phyloP scores from a whole-genome alignment of 2,797 vertebrate species.

The Poecile montanus region DNA sequence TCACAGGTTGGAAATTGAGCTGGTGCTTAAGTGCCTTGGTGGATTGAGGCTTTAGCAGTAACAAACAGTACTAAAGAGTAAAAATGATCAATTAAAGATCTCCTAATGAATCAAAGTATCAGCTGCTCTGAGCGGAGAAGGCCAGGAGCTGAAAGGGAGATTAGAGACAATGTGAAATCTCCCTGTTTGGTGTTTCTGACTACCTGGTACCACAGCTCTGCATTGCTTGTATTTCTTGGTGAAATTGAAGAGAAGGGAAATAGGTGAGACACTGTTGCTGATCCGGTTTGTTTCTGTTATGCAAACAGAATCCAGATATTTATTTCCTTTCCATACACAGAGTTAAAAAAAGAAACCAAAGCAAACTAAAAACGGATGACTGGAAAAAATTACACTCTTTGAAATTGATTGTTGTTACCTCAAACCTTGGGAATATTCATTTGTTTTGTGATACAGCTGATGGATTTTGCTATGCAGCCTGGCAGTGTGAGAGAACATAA shows the following conservation, averaged over 20 bases:
- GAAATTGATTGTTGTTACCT: conserved; percentile 31
- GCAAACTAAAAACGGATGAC: background rate
- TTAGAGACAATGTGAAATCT: conserved; percentile 2
- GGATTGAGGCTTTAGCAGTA: conserved; percentile 15
- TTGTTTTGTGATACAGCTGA: conserved; percentile 42
- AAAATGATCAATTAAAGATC: conserved; percentile 30
- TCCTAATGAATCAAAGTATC: background rate
- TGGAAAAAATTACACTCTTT: conserved; percentile 1
- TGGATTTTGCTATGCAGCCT: conserved; percentile 5
- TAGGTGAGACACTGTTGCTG: conserved; percentile 7
- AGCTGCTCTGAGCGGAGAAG: background rate
- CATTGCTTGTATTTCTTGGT: background rate
- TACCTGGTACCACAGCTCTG: background rate
- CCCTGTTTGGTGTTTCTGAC: conserved; percentile 22
- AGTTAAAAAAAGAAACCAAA: background rate
- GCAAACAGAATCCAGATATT: conserved; percentile 33
- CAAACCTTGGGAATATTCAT: background rate
- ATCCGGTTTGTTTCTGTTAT: conserved; percentile 41
- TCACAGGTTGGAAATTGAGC: background rate
- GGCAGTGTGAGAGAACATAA: background rate
- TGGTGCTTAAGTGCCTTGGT: background rate
- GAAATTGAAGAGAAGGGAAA: conserved; percentile 34
- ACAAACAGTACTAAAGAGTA: conserved; percentile 1
- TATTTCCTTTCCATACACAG: conserved; percentile 28
- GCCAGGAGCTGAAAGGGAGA: background rate